Base-by-base conservation (phyloP, 2,888 invertebrate genomes). In the Patella caerulea region DNA sequence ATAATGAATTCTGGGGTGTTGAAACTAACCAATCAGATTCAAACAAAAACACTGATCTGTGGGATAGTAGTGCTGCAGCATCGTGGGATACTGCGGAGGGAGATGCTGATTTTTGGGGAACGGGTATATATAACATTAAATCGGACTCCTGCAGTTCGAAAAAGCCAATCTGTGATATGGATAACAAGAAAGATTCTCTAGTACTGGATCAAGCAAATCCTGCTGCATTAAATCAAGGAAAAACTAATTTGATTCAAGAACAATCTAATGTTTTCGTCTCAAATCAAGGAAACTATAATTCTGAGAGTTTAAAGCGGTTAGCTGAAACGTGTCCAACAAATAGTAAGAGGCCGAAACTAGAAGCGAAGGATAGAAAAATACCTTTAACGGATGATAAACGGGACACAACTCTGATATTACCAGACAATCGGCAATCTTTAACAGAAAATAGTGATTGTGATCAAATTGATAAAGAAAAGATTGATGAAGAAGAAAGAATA, bases 81-180 rank as follows among this genome's bases (percentile, higher is more conserved):
- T 53, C 34, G 52, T 70, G 72, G 52, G 65, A 72, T 59, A 71
- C 56, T 29, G 74, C 45, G 1, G 45, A 71, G 45, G 70, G 74
- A 55, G 82, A 76, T 83, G 77, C 73, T 34, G 79, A 81, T 76
- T 78, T 81, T 59, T 84, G 84, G 84, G 80, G 78, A 12, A 76
- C 71, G 9, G 79, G 72, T 72, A 65, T 1, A 54, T 59, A 75
- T 45, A 45, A 45, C 4, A 34, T 52, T n/a, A n/a, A 52, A 29
- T 9, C 34, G 17, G 9, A 34, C 29, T 34, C 12, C 17, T 24
- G 29, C 2, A 54, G 55, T 54, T 73, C 24, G 55, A 53, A 45
- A 9, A 45, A 45, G 45, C 45, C 45, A 45, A 45, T 7, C 7
- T 45, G 45, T 45, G 45, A 45, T 45, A 45, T 45, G 45, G 9